These are phyloP conservation scores for Falcunculus frontatus DNA, from an alignment of 2,113 vertebrate species.

Conservation along the genomic window DNA sequence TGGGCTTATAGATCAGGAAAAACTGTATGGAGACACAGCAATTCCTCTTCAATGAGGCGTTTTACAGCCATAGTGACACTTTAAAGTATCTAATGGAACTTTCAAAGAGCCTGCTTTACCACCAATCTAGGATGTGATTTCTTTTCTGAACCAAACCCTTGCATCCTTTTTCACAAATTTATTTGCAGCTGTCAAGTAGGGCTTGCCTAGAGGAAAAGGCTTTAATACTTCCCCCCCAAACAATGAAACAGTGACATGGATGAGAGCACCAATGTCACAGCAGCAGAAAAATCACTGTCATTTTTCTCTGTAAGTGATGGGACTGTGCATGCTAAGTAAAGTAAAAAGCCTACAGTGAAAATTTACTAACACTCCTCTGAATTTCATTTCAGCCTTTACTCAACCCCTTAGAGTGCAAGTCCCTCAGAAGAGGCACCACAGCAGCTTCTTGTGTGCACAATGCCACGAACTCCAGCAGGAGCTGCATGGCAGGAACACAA, in stretches of 20 bases:
- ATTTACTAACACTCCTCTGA: background rate
- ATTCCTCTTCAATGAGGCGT: slow-evolving; percentile 33
- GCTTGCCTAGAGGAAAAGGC: background rate
- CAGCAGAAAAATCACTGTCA: background rate
- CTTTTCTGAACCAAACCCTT: background rate
- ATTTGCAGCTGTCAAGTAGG: background rate
- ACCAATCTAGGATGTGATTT: background rate
- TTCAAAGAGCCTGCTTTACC: slow-evolving; percentile 9
- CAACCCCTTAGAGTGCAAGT: background rate
- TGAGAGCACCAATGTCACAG: background rate
- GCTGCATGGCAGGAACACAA: background rate
- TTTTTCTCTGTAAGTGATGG: background rate
- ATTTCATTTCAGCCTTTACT: background rate
- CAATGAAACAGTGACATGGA: background rate
- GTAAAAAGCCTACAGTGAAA: background rate
- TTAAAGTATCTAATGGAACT: slow-evolving; percentile 19
- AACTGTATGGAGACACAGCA: slow-evolving; percentile 13
- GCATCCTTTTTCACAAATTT: background rate
- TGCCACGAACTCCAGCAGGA: background rate
- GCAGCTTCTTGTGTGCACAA: background rate
- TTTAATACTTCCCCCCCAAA: background rate
- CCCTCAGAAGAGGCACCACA: background rate
- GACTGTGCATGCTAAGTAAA: background rate
- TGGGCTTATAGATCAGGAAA: background rate
- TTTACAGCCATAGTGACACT: background rate